Base-by-base conservation (phyloP, 2,888 invertebrate species). In the Dyspetes luteomarginatus region DNA sequence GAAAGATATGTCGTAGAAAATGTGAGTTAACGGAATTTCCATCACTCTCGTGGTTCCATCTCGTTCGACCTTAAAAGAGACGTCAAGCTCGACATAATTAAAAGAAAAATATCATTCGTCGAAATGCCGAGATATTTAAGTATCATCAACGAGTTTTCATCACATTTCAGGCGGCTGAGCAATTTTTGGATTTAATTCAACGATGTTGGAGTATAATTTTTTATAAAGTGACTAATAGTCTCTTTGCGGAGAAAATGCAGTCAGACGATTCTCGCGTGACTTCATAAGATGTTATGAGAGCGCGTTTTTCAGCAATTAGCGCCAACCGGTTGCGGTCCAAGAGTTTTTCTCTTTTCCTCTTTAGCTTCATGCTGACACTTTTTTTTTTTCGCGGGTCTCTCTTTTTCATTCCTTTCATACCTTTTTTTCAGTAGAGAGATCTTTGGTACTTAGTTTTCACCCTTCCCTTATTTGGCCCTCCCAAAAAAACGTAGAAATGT, bases 271-370 rank as follows among this genome's bases (percentile, higher is more conserved):
- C 64, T 60, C 60, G 79, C 2, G 7, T 24, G 55, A 68, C 62
- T 64, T 52, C 71, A 55, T 45, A 62, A 65, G 30, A 62, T 26
- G 24, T 64, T 64, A 56, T 30, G 52, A 67, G 43, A 55, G 26
- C 60, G 30, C 45, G 64, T 69, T 67, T 72, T 67, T 65, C 71
- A 50, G 71, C 76, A 76, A 80, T 76, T 76, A 72, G 52, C 60
- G 65, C 65, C 65, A 62, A 72, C 45, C 43, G 55, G 45, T 82
- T 69, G 67, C 52, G 67, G 73, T 68, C 72, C 74, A 74, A 80
- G 75, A 52, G 50, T 17, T 69, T 65, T 41, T 12, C 22, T 17
- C 17, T 24, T 65, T 28, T 24, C 30, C 12, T 26, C 41, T 43
- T 22, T 7, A 26, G 17, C 17, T 2, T 62, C n/a, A 24, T 3